Conservation (phyloP, 2,113 vertebrate genomes). For the Erpornis zantholeuca region DNA sequence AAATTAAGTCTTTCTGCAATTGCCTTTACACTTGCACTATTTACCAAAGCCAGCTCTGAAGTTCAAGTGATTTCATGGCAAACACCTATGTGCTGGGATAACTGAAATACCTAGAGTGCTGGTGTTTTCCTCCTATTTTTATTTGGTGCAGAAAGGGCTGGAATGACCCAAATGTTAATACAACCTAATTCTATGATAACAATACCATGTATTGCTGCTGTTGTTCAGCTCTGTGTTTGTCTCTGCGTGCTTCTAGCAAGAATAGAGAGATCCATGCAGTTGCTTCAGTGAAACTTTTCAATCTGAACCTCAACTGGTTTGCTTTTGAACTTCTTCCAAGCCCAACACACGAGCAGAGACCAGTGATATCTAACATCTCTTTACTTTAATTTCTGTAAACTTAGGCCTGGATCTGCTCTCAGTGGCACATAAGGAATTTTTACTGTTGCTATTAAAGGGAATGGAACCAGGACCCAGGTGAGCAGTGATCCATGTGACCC, state of each 20-base stretch:
- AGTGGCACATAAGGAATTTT: neutral
- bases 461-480: neutral
- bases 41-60: neutral
- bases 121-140: neutral
- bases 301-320: neutral
- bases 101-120: neutral
- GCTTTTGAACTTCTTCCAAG: neutral
- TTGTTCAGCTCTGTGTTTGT: neutral
- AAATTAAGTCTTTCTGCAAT: neutral
- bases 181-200: neutral
- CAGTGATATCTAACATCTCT: neutral
- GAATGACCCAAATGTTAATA: neutral
- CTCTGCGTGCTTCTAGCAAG: neutral
- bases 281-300: neutral
- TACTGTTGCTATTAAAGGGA: neutral
- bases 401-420: neutral
- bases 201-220: neutral
- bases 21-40: neutral
- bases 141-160: neutral
- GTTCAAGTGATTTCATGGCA: neutral
- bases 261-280: neutral
- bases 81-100: neutral
- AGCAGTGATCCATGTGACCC: too few species aligned
- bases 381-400: neutral
- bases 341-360: neutral